phyloP scores from a whole-genome alignment of 1,140 invertebrate species.

The Helicoverpa armigera region DNA sequence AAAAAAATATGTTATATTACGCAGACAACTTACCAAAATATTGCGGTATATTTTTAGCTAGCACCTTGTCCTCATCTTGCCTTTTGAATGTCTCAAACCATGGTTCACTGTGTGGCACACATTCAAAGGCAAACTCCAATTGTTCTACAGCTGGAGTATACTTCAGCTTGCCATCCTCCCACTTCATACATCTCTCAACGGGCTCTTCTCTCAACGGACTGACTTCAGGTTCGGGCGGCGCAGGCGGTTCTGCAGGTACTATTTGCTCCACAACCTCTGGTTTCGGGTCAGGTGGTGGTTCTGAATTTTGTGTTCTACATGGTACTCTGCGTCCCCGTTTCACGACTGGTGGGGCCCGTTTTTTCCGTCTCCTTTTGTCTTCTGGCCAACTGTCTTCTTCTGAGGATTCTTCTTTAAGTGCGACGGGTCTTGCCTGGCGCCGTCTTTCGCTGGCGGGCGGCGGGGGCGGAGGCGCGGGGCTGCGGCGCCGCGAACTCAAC shows the following conservation, averaged over 20 bases:
- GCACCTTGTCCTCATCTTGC: slow-evolving; percentile 90
- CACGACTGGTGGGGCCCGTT: slow-evolving; percentile 59
- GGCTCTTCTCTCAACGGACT: slow-evolving; percentile 73
- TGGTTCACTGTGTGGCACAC: slow-evolving; percentile 89
- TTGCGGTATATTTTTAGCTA: slow-evolving; percentile 79
- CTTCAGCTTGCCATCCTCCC: slow-evolving; percentile 82
- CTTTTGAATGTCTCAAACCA: slow-evolving; percentile 93
- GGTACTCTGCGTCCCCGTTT: slow-evolving; percentile 58
- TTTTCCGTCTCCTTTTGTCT: slow-evolving; percentile 71
- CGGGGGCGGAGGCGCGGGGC: slow-evolving; percentile 59
- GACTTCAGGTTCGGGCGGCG: slow-evolving; percentile 57
- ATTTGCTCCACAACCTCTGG: slow-evolving; percentile 39
- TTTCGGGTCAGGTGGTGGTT: slow-evolving; percentile 53
- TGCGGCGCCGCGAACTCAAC: slow-evolving; percentile 71
- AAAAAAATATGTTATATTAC: slow-evolving; percentile 29
- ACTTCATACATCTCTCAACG: slow-evolving; percentile 76
- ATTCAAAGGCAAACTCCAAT: slow-evolving; percentile 92
- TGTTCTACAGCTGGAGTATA: slow-evolving; percentile 88
- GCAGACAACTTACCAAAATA: slow-evolving; percentile 79
- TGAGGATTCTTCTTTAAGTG: slow-evolving; percentile 80
- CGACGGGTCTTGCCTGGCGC: slow-evolving; percentile 72
- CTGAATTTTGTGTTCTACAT: slow-evolving; percentile 45
- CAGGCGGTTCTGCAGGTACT: slow-evolving; percentile 25
- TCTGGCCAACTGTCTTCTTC: slow-evolving; percentile 81
- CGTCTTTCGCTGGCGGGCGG: slow-evolving; percentile 67